These are phyloP conservation scores for Proisotoma minuta DNA, from an alignment of 2,888 invertebrate species.

Conservation along the genomic window DNA sequence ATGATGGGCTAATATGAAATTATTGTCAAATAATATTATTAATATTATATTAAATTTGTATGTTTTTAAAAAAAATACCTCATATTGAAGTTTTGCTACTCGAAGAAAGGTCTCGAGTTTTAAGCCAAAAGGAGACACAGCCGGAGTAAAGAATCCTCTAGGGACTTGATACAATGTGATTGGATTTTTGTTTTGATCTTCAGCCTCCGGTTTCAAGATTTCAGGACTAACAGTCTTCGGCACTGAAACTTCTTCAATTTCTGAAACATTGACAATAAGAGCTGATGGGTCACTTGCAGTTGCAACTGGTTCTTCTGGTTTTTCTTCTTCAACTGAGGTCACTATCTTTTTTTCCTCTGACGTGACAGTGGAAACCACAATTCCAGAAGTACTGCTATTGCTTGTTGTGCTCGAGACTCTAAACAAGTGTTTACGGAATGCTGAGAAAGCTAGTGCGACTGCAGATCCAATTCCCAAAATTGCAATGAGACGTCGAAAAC, in stretches of 20 bases:
- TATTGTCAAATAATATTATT: background rate
- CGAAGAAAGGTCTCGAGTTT: constrained; percentile 45
- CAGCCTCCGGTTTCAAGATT: background rate
- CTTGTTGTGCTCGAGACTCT: background rate
- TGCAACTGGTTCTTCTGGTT: background rate
- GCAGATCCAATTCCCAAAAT: constrained; percentile 31
- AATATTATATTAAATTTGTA: background rate
- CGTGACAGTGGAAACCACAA: too few species aligned
- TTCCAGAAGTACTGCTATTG: background rate
- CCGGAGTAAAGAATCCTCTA: constrained; percentile 38
- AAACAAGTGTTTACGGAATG: constrained; percentile 17
- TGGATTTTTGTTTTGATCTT: background rate
- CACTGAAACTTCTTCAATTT: too few species aligned
- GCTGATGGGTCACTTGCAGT: background rate
- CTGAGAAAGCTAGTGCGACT: constrained; percentile 25
- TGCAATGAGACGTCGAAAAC: constrained; percentile 23
- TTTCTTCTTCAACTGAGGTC: background rate
- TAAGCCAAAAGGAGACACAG: constrained; percentile 39
- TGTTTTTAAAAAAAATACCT: constrained; percentile 25
- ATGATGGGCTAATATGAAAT: background rate
- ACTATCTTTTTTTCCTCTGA: background rate
- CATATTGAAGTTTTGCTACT: constrained; percentile 40
- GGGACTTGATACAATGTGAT: constrained; percentile 33
- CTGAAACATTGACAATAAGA: background rate
- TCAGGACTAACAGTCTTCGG: background rate